Percentiles rank a stretch among this genome's conserved stretches.
Conservation (phyloP, 1,140 invertebrate genomes). For the Rhopalosiphum maidis region DNA sequence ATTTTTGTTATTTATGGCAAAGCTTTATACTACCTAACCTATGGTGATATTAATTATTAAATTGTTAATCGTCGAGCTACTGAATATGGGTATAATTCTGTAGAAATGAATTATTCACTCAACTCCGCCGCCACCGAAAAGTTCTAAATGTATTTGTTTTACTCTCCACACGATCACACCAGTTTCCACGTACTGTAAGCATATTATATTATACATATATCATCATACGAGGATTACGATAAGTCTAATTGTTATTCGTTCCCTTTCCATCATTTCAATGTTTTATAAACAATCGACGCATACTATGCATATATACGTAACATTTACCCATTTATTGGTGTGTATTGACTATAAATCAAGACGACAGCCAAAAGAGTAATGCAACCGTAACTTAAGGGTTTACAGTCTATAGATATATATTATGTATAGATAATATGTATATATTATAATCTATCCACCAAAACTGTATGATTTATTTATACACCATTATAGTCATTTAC, state of each 20-base stretch:
- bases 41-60: neutral
- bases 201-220: neutral
- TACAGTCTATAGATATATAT: neutral
- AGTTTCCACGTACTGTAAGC: neutral
- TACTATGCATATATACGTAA: neutral
- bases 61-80: neutral
- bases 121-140: neutral
- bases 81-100: neutral
- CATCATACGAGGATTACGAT: neutral
- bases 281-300: neutral
- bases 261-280: neutral
- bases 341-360: neutral
- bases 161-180: neutral
- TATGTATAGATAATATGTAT: neutral
- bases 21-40: neutral
- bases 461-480: slow-evolving; percentile 1
- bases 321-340: neutral
- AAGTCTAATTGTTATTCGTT: neutral
- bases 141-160: neutral
- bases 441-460: neutral
- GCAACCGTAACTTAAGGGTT: neutral
- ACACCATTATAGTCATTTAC: neutral
- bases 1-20: neutral
- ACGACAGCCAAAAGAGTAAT: neutral
- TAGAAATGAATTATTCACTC: neutral